A percentile compares a stretch with the other conserved stretches of the same genome.
Evolutionary conservation across 2,113 vertebrate species (phyloP).

Genomic region (Dipodomys spectabilis): DNA sequence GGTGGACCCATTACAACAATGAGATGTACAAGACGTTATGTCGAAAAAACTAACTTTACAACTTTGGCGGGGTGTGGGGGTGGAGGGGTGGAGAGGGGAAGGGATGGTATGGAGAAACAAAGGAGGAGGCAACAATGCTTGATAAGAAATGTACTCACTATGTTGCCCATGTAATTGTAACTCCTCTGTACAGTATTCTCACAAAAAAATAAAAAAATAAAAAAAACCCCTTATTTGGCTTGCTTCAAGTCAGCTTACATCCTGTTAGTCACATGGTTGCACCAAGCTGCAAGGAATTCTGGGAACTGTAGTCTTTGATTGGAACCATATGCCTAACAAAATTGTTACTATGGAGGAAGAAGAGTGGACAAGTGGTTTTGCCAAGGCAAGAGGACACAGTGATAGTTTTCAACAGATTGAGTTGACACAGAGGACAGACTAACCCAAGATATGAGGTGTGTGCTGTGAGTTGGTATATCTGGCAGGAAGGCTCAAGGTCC

Average conservation of each 20-base stretch:
- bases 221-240: neutral
- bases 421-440: neutral
- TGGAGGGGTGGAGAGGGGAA: too few species aligned
- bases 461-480: neutral
- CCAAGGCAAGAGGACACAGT: neutral
- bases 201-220: too few species aligned
- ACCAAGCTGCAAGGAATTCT: neutral
- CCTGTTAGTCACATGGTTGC: neutral
- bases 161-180: too few species aligned
- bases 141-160: too few species aligned
- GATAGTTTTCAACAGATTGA: neutral
- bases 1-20: too few species aligned
- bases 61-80: too few species aligned
- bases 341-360: neutral
- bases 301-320: neutral
- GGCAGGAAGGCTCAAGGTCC: neutral
- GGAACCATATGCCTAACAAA: neutral
- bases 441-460: neutral
- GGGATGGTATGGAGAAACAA: too few species aligned
- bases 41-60: too few species aligned
- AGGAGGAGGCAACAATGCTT: too few species aligned
- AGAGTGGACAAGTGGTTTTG: neutral
- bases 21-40: too few species aligned
- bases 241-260: neutral
- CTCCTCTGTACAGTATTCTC: too few species aligned